Percentiles rank a stretch among this genome's conserved stretches.
Conservation (phyloP, 2,888 invertebrate genomes). For the Loripinus fragilis region DNA sequence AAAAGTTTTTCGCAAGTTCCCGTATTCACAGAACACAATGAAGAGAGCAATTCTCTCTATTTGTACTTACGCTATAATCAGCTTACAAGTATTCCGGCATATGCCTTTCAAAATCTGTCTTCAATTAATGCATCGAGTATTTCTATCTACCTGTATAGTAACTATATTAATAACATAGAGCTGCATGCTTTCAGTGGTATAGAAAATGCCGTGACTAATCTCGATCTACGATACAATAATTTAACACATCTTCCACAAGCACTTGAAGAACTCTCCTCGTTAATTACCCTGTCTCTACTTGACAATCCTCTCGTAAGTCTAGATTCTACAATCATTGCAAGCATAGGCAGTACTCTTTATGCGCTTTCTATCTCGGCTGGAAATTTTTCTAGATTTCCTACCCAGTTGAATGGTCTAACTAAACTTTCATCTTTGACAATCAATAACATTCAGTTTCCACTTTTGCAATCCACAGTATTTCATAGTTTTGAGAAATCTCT, state of each 20-base stretch:
- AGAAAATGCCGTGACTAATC: background rate
- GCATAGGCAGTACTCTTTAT: background rate
- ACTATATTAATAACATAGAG: background rate
- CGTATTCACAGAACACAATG: too few relatives aligned
- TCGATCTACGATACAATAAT: background rate
- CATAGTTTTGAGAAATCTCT: background rate
- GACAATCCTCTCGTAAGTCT: background rate
- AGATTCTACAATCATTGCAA: background rate
- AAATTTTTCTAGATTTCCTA: background rate
- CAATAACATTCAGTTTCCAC: background rate
- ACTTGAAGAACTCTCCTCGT: background rate
- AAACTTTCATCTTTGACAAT: background rate
- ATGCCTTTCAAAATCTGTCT: background rate
- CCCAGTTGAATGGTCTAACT: background rate
- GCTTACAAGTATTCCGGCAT: background rate
- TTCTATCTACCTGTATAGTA: background rate
- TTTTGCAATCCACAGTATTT: background rate
- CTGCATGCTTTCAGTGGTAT: background rate
- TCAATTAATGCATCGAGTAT: background rate
- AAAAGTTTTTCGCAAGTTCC: background rate
- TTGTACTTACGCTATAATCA: background rate
- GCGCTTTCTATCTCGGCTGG: background rate
- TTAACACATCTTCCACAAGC: background rate
- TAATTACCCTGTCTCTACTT: background rate
- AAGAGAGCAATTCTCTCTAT: background rate